Evolutionary conservation across 2,797 vertebrate species (phyloP), one percentile per base, ranked within the genome.

Genomic region (Coregonus sp.): DNA sequence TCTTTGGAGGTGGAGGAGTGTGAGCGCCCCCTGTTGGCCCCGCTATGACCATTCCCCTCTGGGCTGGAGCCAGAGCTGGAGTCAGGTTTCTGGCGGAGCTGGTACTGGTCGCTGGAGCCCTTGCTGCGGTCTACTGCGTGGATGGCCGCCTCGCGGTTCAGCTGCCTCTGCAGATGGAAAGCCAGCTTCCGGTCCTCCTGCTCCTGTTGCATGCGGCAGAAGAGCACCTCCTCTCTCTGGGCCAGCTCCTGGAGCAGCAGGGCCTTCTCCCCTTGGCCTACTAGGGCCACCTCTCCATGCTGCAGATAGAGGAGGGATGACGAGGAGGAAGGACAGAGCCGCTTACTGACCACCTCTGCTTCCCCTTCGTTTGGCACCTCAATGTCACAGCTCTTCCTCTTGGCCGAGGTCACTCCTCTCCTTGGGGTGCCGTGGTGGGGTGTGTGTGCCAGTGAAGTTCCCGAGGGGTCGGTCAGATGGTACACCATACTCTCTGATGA

Each of bases 141-240:
- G 1, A 1, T 20, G 7, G 5, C 82, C 29, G 90, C 90, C 78
- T 98, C 96, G 69, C 89, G 90, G 82, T 99, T 73, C 2, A 96
- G 86, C 79, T 97, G 89, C 74, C 87, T 95, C 75, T 99, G 97
- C 18, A 99, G 93, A 31, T 94, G 87, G 75, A 96, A 82, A 3
- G 98, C 98, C 69, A 99, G 52, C 2, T 85, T 86, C n/a, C 94
- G 88, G 84, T 99, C 98, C 78, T 96, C 92, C 76, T 98, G 94
- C 88, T 99, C 97, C 87, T 99, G 97, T 71, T 83, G 89, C 71
- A 16, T 90, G 40, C 93, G 94, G 18, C 90, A 90, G 79, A 87
- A 92, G 31, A 95, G 80, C 66, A 92, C 84, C 52, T 80, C 87
- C 89, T 98, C 95, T 81, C 93, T 87, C 61, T 92, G 81, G 9